phyloP scores from a whole-genome alignment of 1,140 invertebrate species.

The Solenopsis fugax region DNA sequence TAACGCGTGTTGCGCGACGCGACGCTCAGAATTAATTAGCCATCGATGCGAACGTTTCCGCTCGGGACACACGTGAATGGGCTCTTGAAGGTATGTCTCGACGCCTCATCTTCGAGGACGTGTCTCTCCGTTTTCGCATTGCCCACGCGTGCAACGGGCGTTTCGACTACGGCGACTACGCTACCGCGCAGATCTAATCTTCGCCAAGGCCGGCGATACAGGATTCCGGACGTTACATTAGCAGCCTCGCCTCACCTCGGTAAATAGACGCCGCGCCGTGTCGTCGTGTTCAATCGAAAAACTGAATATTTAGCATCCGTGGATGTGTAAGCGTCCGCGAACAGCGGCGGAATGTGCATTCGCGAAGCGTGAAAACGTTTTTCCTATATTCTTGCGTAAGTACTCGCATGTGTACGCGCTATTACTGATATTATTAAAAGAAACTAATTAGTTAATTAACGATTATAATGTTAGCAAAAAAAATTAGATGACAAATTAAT shows the following conservation, averaged over 20 bases:
- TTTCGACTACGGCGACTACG: slow-evolving; percentile 33
- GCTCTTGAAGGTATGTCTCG: background rate
- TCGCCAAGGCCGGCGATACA: slow-evolving; percentile 23
- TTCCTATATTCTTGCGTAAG: background rate
- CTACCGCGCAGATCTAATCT: slow-evolving; percentile 55
- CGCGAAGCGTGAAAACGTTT: background rate
- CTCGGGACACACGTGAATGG: background rate
- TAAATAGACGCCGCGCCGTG: slow-evolving; percentile 33
- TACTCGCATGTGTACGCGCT: background rate
- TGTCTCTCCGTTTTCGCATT: slow-evolving; percentile 21
- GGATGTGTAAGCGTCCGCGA: background rate
- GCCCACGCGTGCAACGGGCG: background rate
- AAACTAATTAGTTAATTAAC: background rate
- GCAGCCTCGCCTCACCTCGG: slow-evolving; percentile 31
- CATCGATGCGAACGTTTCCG: background rate
- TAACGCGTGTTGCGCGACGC: slow-evolving; percentile 4
- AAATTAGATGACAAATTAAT: background rate
- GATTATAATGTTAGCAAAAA: too few species aligned
- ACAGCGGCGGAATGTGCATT: background rate
- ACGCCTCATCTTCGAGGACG: slow-evolving; percentile 10
- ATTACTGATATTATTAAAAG: background rate
- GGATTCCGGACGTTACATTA: slow-evolving; percentile 56
- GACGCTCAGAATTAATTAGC: slow-evolving; percentile 35
- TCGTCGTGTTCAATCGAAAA: slow-evolving; percentile 16
- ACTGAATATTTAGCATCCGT: slow-evolving; percentile 30